Base-by-base conservation (phyloP, 35 echinoderm and acorn worm species). In the Heliocidaris erythrogramma region DNA sequence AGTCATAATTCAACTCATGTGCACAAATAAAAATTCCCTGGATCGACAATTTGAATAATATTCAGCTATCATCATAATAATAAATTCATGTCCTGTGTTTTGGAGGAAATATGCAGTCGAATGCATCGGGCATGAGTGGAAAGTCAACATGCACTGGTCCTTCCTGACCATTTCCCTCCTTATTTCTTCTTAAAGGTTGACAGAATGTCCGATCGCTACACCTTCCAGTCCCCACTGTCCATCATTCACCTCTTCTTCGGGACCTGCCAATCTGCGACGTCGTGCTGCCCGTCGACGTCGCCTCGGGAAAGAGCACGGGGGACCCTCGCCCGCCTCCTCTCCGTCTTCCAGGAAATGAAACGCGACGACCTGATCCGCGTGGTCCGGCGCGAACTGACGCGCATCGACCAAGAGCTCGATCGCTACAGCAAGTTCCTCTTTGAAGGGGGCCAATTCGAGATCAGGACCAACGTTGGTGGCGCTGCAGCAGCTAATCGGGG, bases 161-260 rank as follows among this genome's bases (percentile, higher is more conserved):
- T 42, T 42, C 35, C 35, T 42, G 35, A 42, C 35, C 35, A 42
- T 42, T 42, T 3, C 35, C 35, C 35, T 42, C 35, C 35, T 42
- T 42, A 42, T 42, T n/a, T n/a, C 65, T 78, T 78, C 65, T 21
- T 2, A 42, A 42, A 78, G 65, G 65, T 78, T 78, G 65, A 78
- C 65, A 17, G 65, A 24, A 78, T 78, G 87, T 47, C 32, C 31
- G 47, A 89, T 3, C 31, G 87, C 14, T 89, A 89, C 87, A 48
- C 31, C 9, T 89, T 89, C 87, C 87, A 89, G 87, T 89, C 87
- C 47, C 87, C 87, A 89, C 87, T 89, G 4, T 32, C 87, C 87
- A 89, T 89, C 31, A 32, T 89, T 13, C 87, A 89, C 87, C 87
- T 89, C 31, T 89, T 89, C 87, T 89, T 89, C 87, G 87, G 87